Evolutionary conservation across 1,140 invertebrate genomes (phyloP), one percentile per base, ranked within the genome.

Genomic region (Tenebrio molitor): DNA sequence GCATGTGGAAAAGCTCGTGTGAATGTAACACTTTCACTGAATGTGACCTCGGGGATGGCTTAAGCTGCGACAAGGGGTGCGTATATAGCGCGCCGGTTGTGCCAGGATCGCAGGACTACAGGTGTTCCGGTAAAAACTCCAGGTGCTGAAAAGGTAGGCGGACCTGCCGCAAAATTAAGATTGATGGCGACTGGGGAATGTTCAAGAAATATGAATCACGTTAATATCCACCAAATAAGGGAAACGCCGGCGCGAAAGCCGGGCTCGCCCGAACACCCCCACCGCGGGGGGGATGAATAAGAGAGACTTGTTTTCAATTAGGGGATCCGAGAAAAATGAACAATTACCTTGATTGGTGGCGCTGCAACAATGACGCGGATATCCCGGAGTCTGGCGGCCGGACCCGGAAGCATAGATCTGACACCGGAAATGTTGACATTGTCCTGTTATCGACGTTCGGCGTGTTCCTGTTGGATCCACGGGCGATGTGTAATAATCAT

Each of bases 351-450:
- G 21, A 58, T 58, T 58, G 50, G 50, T 58, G 50, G n/a, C 10
- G 21, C 4, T 34, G 42, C 16, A 42, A 66, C 62, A 73, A 58
- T 65, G 42, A 64, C 44, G 33, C 68, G 72, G 69, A 74, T 69
- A 62, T 74, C 68, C 72, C 72, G 72, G 72, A 65, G 72, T 71
- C 67, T 46, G 58, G 66, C 67, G 72, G 72, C 44, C 53, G 69
- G 66, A 74, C 64, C 65, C 64, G 75, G 75, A 76, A 74, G 66
- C 72, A 69, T 73, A 77, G 63, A 78, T 75, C 66, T 74, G 69
- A 75, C 71, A 76, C 71, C 75, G 73, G 77, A 76, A 77, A 75
- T 73, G 74, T 71, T 71, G 72, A 76, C 74, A 74, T 74, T 77
- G 76, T 77, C 72, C 76, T 76, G 74, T 67, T 77, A 77, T 77